These are phyloP conservation scores for Xiphorhynchus elegans DNA, from an alignment of 2,113 vertebrate genomes.

Conservation along the genomic window DNA sequence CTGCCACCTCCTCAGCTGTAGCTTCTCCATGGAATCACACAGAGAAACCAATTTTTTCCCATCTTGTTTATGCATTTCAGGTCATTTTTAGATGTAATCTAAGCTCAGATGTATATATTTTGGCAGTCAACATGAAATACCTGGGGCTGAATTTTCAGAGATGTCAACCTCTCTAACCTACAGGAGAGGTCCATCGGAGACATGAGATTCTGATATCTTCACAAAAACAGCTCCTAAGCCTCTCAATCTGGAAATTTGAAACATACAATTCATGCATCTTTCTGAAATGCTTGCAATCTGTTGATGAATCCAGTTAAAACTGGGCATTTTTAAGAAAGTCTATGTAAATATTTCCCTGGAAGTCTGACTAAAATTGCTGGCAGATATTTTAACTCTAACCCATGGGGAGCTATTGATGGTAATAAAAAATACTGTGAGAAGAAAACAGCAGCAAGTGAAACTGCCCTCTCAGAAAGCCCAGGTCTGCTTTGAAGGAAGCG, in stretches of 20 bases:
- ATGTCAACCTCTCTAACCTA: not conserved
- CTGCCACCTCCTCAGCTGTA: not conserved
- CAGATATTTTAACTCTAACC: slow-evolving; percentile 17
- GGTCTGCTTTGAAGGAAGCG: slow-evolving; percentile 65
- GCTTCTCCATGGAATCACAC: not conserved
- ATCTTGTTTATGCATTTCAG: not conserved
- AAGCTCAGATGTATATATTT: not conserved
- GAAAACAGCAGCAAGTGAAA: slow-evolving; percentile 70
- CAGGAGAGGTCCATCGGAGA: not conserved
- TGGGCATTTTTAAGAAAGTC: not conserved
- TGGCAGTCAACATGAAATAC: not conserved
- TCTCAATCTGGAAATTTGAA: not conserved
- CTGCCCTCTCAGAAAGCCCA: slow-evolving; percentile 52
- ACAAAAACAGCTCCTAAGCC: not conserved
- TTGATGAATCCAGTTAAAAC: not conserved
- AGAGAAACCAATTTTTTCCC: not conserved
- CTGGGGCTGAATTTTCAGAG: slow-evolving; percentile 9
- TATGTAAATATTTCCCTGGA: not conserved
- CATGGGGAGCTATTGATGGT: slow-evolving; percentile 35
- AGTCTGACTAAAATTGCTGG: slow-evolving; percentile 27
- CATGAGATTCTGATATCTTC: not conserved
- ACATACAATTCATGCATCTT: not conserved
- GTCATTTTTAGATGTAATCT: not conserved
- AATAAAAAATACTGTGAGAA: slow-evolving; percentile 67
- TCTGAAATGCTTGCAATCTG: not conserved